These are phyloP conservation scores for Melolontha melolontha DNA, from an alignment of 2,888 invertebrate species.

Conservation along the genomic window DNA sequence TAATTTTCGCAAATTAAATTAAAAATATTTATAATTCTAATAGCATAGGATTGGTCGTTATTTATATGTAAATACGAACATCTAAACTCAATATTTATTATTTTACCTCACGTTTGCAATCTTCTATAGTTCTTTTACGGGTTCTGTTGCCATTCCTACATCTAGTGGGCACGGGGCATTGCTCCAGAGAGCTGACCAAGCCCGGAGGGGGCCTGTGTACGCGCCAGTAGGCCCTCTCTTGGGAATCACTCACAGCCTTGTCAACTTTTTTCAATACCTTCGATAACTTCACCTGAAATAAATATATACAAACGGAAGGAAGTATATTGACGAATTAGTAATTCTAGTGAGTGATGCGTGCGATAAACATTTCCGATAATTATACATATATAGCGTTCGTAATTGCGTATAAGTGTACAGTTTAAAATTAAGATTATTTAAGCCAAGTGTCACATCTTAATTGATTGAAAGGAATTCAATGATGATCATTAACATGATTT, in stretches of 20 bases:
- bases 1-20: too few species aligned
- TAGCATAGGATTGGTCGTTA: too few species aligned
- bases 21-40: too few species aligned
- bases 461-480: too few species aligned
- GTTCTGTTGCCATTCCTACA: slow-evolving; percentile 76
- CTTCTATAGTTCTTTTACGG: slow-evolving; percentile 80
- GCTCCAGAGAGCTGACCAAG: slow-evolving; percentile 85
- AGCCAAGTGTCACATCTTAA: not conserved
- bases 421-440: not conserved
- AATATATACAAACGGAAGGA: slow-evolving; percentile 8
- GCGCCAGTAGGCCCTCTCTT: slow-evolving; percentile 98
- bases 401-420: too few species aligned
- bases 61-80: too few species aligned
- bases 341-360: too few species aligned
- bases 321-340: not conserved
- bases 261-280: slow-evolving; percentile 97
- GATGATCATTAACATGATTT: too few species aligned
- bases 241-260: slow-evolving; percentile 95
- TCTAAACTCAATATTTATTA: not conserved
- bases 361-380: too few species aligned
- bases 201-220: slow-evolving; percentile 95
- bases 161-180: slow-evolving; percentile 85
- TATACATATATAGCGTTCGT: too few species aligned
- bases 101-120: slow-evolving; percentile 82
- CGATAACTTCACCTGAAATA: slow-evolving; percentile 80